Conservation (phyloP, 2,888 invertebrate genomes). For the Phengaris alcon region DNA sequence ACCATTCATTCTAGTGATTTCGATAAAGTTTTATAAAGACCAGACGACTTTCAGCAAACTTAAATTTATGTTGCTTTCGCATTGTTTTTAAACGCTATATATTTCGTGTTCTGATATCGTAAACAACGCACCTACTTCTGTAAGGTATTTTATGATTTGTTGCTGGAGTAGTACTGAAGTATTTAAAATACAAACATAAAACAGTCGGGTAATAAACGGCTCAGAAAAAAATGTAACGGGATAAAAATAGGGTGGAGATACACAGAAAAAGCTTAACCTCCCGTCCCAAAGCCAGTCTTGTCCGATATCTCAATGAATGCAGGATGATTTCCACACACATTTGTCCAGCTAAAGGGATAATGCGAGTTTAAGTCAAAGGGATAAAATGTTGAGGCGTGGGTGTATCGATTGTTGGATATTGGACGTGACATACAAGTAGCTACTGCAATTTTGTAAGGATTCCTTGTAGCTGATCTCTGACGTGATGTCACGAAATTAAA, state of each 20-base stretch:
- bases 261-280: background rate
- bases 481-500: constrained; percentile 16
- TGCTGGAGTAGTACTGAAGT: too few relatives aligned
- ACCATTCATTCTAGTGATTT: background rate
- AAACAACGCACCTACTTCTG: background rate
- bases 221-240: background rate
- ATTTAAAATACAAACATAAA: too few relatives aligned
- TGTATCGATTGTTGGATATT: constrained; percentile 23
- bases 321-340: background rate
- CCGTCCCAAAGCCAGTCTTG: background rate
- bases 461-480: background rate
- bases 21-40: background rate
- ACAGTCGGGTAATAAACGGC: background rate
- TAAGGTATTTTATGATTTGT: background rate
- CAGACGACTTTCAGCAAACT: constrained; percentile 13
- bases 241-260: background rate
- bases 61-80: constrained; percentile 14
- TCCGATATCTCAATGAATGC: constrained; percentile 10
- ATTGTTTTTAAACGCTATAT: background rate
- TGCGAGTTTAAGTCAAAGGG: background rate
- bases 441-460: constrained; percentile 22
- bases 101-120: background rate
- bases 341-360: constrained; percentile 10
- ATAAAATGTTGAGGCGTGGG: constrained; percentile 2
- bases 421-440: background rate